Base-by-base conservation (phyloP, 2,113 vertebrate species). In the Callorhinus ursinus region DNA sequence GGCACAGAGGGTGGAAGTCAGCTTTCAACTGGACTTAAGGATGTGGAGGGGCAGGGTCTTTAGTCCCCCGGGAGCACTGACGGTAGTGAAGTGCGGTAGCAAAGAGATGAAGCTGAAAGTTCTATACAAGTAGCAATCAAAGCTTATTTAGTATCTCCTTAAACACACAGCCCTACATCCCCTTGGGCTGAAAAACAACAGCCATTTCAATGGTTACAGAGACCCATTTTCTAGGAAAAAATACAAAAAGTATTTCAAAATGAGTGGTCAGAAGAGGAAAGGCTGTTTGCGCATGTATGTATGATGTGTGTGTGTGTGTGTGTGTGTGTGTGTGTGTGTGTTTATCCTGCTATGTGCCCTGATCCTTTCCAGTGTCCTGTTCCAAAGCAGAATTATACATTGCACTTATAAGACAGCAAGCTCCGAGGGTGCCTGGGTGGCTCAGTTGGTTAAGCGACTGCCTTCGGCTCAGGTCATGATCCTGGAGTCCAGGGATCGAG, bases 181-280 rank as follows among this genome's bases (percentile, higher is more conserved):
- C 71, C 16, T 51, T 74, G 61, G 81, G 91, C 57, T 86, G 31
- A 82, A 79, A 76, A 76, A 80, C 26, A 83, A 85, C n/a, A 84
- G 59, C 26, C n/a, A 87, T 97, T 92, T 96, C 95, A 69, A 97
- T 96, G 79, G 90, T 94, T 93, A 97, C 91, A n/a, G 81, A 95
- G 85, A 59, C 15, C 12, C 13, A 85, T 77, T 92, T 97, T 93
- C 79, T 59, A 72, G 77, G 76, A 76, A 94, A 79, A 72, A 61
- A 72, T 19, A 6, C 5, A 90, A 87, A 51, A 51, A 51, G 53
- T 87, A 57, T 81, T 96, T 81, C 77, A 74, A 77, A 97, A 69
- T 82, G 36, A 95, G 31, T 87, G n/a, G 71, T 87, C 31, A 80
- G 14, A 88, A 94, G 10, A 88, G 19, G 94, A 88, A 88, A 53